Percentiles rank a stretch among this genome's conserved stretches.
These are phyloP conservation scores for Miltochrista miniata DNA, from an alignment of 2,888 invertebrate species.

Conservation along the genomic window DNA sequence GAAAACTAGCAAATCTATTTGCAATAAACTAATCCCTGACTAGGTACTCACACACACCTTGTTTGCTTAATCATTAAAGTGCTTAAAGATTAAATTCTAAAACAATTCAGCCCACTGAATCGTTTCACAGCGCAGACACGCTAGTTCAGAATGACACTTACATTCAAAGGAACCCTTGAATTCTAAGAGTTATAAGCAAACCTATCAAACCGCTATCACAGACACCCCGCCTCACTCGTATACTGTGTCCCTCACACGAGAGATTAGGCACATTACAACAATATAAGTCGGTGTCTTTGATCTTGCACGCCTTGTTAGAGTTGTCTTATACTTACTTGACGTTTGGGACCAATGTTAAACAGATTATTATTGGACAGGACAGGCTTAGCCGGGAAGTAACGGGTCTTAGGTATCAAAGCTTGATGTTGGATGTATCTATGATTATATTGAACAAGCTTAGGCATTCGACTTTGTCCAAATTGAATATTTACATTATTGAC, in stretches of 20 bases:
- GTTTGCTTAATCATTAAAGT: no score
- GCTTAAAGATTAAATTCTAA: no score
- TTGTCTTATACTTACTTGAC: slow-evolving; percentile 20
- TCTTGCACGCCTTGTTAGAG: slow-evolving; percentile 39
- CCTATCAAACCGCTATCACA: slow-evolving; percentile 9
- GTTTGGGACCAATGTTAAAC: slow-evolving; percentile 6
- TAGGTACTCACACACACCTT: no score
- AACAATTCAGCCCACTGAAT: no score
- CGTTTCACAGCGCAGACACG: no score
- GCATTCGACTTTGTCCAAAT: background rate
- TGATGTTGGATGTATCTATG: background rate
- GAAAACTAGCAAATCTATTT: no score
- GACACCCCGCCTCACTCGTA: slow-evolving; percentile 3
- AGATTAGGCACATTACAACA: slow-evolving; percentile 43
- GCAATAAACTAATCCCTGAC: no score
- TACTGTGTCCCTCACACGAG: slow-evolving; percentile 24
- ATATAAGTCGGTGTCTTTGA: slow-evolving; percentile 36
- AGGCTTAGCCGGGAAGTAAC: background rate
- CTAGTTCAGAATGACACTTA: no score
- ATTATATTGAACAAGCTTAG: background rate
- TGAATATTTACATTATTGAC: background rate
- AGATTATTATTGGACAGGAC: slow-evolving; percentile 8
- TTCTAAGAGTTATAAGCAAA: no score
- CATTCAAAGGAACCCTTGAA: no score
- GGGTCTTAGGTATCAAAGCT: background rate